Evolutionary conservation across 2,797 vertebrate genomes (phyloP), one percentile per base, ranked within the genome.

Genomic region (Masticophis lateralis): DNA sequence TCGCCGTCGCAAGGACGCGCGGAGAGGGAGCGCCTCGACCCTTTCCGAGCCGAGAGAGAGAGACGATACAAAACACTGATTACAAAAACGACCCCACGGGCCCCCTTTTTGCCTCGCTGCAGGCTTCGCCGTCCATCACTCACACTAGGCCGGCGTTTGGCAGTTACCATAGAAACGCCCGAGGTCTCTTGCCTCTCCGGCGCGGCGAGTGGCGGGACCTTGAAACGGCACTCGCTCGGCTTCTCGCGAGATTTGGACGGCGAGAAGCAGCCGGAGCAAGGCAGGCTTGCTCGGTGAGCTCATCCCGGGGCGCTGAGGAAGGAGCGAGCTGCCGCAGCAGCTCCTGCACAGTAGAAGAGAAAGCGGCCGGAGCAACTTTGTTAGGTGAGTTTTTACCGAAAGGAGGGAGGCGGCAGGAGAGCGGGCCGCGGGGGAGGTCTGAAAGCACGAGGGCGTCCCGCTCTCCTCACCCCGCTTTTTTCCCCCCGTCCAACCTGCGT

Each of bases 171-270:
- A 90, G 96, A 2, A 93, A 94, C 96, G 94, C 95, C 95, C 28
- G 83, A 32, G 93, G 88, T 61, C 47, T 60, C 92, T 56, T 3
- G 27, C n/a, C 79, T 56, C 51, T 89, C 32, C 59, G 88, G 83
- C 20, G 94, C 79, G 86, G 83, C 66, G 14, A 12, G 86, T 27
- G 95, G 94, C 94, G 89, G 93, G 83, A 93, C 93, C 92, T 92
- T 32, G 74, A 90, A 10, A 79, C 89, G n/a, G 93, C 14, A 22
- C 9, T 5, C 47, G 55, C 57, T 4, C 69, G 11, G 25, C 43
- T 59, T 96, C 96, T 97, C 96, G 96, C 96, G 96, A 97, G 96
- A 97, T 86, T 93, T 89, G 47, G 91, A 18, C 79, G 56, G 93
- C 88, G n/a, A 89, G 61, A 66, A 13, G 94, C 89, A 91, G 94